Base-by-base conservation (phyloP, 2,888 invertebrate genomes). In the Synanthedon andrenaeformis region DNA sequence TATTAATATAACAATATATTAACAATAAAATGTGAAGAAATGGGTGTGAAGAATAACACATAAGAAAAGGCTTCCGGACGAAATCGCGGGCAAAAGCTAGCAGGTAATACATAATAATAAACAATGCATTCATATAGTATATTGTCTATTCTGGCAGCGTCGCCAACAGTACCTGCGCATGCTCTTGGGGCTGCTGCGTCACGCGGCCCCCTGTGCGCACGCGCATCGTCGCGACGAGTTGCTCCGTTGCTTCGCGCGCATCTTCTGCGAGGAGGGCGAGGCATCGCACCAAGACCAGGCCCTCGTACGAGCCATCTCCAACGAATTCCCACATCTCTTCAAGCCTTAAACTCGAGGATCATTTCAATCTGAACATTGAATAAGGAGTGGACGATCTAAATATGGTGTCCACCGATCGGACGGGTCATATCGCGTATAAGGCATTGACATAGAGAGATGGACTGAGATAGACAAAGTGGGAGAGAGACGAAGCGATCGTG, bases 211-310 rank as follows among this genome's bases (percentile, higher is more conserved):
- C 72, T 90, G 90, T 2, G 92, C 94, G 41, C 95, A 96, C 74
- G 86, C 90, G 57, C 96, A 96, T 76, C 90, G 95, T 12, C 90
- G 91, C 53, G 93, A 94, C 57, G 96, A 96, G 76, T 86, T 96
- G 51, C 89, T 94, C 59, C 93, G 95, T 68, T 94, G 95, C 70
- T 95, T 96, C 74, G 94, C 94, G 41, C 89, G 94, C 52, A 96
- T 96, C 72, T 94, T 95, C 78, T 94, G 94, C 72, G 95, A 95
- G 72, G 95, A 96, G 70, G 90, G 91, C 3, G 91, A 92, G 28
- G 87, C 90, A 63, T 94, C 94, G 72, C 89, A 91, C 58, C 89
- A 89, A 17, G 95, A 95, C 81, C 95, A 95, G 69, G 90, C 92
- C 58, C 84, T 94, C 51, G 94, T 95, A 12, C 89, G 93, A 53